A percentile compares a stretch with the other conserved stretches of the same genome.
phyloP scores from a whole-genome alignment of 35 echinoderm and acorn worm species.

The Hemicentrotus pulcherrimus region DNA sequence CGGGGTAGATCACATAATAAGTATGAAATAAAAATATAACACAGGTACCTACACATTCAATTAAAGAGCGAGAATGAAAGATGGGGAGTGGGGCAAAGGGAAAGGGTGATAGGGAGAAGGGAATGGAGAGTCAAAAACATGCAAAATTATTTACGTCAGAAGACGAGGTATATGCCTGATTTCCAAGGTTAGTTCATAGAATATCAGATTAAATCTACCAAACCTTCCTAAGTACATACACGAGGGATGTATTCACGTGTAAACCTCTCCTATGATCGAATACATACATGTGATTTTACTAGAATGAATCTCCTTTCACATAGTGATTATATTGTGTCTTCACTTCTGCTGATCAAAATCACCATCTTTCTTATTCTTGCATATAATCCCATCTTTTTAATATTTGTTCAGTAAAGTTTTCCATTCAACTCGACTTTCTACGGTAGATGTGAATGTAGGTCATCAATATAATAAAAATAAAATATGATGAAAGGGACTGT shows the following conservation, averaged over 20 bases:
- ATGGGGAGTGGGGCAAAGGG: background rate
- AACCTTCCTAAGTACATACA: background rate
- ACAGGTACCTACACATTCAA: too few species aligned
- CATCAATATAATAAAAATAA: too few species aligned
- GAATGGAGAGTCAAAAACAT: background rate
- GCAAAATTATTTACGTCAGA: background rate
- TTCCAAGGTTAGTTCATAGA: background rate
- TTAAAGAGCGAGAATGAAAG: background rate
- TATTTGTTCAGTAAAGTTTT: background rate
- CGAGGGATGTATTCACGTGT: background rate
- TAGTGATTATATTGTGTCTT: background rate
- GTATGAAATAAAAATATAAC: too few species aligned
- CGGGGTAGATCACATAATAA: too few species aligned
- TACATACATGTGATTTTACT: background rate
- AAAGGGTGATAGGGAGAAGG: background rate
- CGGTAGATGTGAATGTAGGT: background rate
- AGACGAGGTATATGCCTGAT: background rate
- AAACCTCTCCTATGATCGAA: background rate
- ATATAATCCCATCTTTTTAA: background rate
- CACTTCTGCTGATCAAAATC: background rate
- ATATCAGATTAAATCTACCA: slow-evolving; percentile 2
- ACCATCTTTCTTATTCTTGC: background rate
- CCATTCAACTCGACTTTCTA: background rate
- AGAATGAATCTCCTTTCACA: background rate
- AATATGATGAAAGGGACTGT: too few species aligned